Base-by-base conservation (phyloP, 2,888 invertebrate species). In the Saturnia pavonia region DNA sequence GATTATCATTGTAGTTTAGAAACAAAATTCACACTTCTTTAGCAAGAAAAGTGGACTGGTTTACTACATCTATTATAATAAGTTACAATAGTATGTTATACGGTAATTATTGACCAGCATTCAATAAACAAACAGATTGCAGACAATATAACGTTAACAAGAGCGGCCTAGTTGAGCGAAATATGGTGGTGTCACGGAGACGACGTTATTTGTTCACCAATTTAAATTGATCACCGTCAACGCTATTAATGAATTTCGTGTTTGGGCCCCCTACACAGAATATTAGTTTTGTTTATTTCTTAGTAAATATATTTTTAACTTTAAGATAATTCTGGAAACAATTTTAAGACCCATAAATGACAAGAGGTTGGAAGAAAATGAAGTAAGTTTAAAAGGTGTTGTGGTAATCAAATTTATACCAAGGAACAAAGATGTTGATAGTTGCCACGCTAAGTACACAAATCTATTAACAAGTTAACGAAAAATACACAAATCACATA, bases 131-230 rank as follows among this genome's bases (percentile, higher is more conserved):
- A 89, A 34, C 34, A 34, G 85, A 85, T 81, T 83, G 81, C 80
- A 79, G 79, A 87, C 84, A 90, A 89, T 89, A 89, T 88, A 81
- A 88, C 83, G 87, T 85, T 91, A 92, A 91, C 88, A 88, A 92
- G 88, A 86, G 83, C 88, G 90, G 87, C 90, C 92, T 89, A 91
- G 90, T 90, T 92, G 87, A 85, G 86, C 84, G 84, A 85, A 86
- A 86, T n/a, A n/a, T 85, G 85, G 81, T 82, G 88, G 85, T 89
- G 87, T 84, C 89, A 85, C 84, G 85, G 80, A 82, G 87, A 74
- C 85, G 83, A 77, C 79, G 76, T 76, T 83, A 82, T 85, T 82
- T 85, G 83, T 83, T 40, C 66, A 66, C 87, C 88, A 85, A 90
- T 91, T 90, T 90, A 87, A 84, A 82, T 82, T 84, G 85, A 88